phyloP scores from a whole-genome alignment of 2,113 vertebrate genomes.

The Syrrhaptes paradoxus region DNA sequence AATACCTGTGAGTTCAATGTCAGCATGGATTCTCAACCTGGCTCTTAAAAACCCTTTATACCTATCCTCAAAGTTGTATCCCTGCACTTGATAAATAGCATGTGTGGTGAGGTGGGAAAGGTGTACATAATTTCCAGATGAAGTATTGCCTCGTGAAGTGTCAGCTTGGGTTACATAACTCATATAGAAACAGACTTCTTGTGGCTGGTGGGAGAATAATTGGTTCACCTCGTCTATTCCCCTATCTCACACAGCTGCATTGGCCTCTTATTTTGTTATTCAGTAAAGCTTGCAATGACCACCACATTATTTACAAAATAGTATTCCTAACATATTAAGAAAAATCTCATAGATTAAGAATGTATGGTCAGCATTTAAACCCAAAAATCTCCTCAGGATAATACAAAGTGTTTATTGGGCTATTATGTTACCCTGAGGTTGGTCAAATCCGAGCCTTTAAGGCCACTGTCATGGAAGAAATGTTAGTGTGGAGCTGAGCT shows the following conservation, averaged over 20 bases:
- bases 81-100: conserved; percentile 62
- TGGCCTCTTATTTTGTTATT: conserved; percentile 60
- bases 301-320: background rate
- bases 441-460: background rate
- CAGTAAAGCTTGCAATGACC: conserved; percentile 47
- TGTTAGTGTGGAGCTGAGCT: background rate
- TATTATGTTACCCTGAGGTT: accelerated
- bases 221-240: conserved; percentile 56
- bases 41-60: conserved; percentile 51
- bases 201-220: conserved; percentile 69
- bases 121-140: conserved; percentile 62
- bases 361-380: background rate
- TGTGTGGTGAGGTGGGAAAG: conserved; percentile 46
- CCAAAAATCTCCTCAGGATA: background rate
- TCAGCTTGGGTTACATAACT: conserved; percentile 74
- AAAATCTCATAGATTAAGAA: background rate
- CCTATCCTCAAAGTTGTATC: conserved; percentile 60
- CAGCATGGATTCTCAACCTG: conserved; percentile 10
- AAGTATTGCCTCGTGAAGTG: conserved; percentile 62
- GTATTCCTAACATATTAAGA: background rate
- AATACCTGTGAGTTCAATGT: background rate
- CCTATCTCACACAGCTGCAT: conserved; percentile 34
- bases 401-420: background rate
- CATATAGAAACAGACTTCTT: conserved; percentile 71
- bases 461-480: background rate